Conservation (phyloP, 2,888 invertebrate genomes). For the Thecophora atra region DNA sequence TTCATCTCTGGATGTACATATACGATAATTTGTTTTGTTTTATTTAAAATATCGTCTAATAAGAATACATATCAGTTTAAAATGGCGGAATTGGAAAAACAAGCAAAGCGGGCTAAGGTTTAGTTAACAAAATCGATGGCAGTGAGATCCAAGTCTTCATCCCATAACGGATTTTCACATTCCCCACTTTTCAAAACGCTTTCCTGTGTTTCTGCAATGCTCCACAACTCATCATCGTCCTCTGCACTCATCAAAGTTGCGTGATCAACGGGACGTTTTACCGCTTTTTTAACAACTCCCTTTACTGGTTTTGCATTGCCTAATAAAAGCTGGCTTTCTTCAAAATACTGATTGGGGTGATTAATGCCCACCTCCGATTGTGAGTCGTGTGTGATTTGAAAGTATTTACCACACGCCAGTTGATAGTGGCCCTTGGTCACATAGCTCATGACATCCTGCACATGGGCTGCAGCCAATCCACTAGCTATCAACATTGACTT, state of each 20-base stretch:
- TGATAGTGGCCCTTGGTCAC: constrained; percentile 84
- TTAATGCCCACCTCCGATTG: constrained; percentile 76
- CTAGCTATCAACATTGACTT: constrained; percentile 77
- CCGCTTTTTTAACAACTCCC: constrained; percentile 27
- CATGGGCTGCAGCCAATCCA: constrained; percentile 72
- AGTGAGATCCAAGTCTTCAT: constrained; percentile 61
- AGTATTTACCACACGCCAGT: constrained; percentile 89
- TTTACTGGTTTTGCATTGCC: constrained; percentile 53
- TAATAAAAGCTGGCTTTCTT: constrained; percentile 76
- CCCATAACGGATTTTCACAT: constrained; percentile 56
- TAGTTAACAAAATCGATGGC: constrained; percentile 47
- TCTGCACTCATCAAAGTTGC: constrained; percentile 53
- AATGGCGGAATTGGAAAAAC: not conserved
- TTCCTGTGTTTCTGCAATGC: constrained; percentile 61
- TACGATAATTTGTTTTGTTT: too few relatives aligned
- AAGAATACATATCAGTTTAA: too few relatives aligned
- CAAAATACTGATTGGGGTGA: constrained; percentile 94
- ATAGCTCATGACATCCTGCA: constrained; percentile 77
- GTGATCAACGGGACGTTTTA: constrained; percentile 42
- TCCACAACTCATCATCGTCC: constrained; percentile 65
- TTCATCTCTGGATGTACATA: too few relatives aligned
- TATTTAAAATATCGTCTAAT: too few relatives aligned
- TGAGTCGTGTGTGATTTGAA: constrained; percentile 76
- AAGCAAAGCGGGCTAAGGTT: constrained; percentile 37
- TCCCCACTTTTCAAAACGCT: constrained; percentile 53